phyloP scores from a whole-genome alignment of 1,140 invertebrate genomes.

The Asobara japonica region DNA sequence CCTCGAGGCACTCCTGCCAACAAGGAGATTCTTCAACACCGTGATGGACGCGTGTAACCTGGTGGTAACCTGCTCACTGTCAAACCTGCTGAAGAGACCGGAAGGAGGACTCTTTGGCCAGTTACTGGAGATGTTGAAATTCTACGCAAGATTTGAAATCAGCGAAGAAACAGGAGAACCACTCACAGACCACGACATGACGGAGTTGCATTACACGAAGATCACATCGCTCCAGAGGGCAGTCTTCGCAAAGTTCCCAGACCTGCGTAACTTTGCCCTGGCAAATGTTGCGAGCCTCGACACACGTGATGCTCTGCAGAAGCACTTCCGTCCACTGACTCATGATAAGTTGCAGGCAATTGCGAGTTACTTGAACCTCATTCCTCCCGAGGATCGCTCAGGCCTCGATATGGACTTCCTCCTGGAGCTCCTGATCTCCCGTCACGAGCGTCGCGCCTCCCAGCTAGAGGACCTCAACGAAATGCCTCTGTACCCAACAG shows the following conservation, averaged over 20 bases:
- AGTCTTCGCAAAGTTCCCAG: slow-evolving; percentile 91
- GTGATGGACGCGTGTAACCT: slow-evolving; percentile 95
- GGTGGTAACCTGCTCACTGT: slow-evolving; percentile 88
- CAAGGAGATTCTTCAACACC: slow-evolving; percentile 95
- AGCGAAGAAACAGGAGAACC: slow-evolving; percentile 96
- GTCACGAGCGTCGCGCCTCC: slow-evolving; percentile 89
- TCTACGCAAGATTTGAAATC: slow-evolving; percentile 98
- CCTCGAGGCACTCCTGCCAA: slow-evolving; percentile 93
- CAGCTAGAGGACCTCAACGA: slow-evolving; percentile 96
- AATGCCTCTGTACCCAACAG: slow-evolving; percentile 98
- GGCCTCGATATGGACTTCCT: slow-evolving; percentile 83
- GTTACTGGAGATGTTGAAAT: slow-evolving; percentile 94
- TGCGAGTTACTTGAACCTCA: slow-evolving; percentile 85
- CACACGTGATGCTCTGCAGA: slow-evolving; percentile 83
- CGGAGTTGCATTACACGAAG: slow-evolving; percentile 89
- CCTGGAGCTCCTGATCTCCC: slow-evolving; percentile 84
- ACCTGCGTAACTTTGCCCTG: slow-evolving; percentile 87
- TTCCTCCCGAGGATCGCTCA: slow-evolving; percentile 80
- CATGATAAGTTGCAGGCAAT: slow-evolving; percentile 85
- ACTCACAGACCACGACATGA: slow-evolving; percentile 93
- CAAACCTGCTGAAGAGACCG: slow-evolving; percentile 75
- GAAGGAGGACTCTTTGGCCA: slow-evolving; percentile 94
- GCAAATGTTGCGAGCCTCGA: slow-evolving; percentile 96
- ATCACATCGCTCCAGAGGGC: slow-evolving; percentile 87
- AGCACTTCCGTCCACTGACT: slow-evolving; percentile 85